Base-by-base conservation (phyloP, 2,113 vertebrate species). In the Stictonetta naevosa region DNA sequence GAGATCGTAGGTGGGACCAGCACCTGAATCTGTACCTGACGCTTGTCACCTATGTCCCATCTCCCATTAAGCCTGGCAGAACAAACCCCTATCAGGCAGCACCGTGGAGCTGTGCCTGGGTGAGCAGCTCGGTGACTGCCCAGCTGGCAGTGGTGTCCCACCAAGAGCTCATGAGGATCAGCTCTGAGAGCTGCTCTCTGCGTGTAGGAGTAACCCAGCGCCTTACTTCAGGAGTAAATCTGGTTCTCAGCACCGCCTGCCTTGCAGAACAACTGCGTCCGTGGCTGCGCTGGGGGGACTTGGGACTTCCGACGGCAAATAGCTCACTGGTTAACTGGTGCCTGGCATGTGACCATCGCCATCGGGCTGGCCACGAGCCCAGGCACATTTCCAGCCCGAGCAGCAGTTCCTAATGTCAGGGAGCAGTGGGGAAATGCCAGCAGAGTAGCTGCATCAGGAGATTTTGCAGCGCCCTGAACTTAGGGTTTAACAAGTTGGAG, bases 191-290 rank as follows among this genome's bases (percentile, higher is more conserved):
- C 48, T 56, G 34, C 5, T 31, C 79, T 4, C 0, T 16, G 2
- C 1, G 13, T 72, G 66, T 22, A 48, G 58, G 4, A 36, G 3
- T 13, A 67, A 48, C 53, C 33, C 15, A 0, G 1, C 1, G 15
- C 11, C 28, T 6, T n/a, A 56, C 38, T 29, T 25, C 1, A 58
- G 52, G 42, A 75, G 69, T 40, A 36, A 56, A 29, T 28, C 23
- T 2, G 2, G 12, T 28, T 69, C 76, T 13, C 19, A 8, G 9
- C 0, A 19, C 26, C 12, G 0, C 16, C 46, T 68, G 38, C 53
- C 29, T 34, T 42, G 20, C 48, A 18, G n/a, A 85, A 10, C 18
- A 25, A 1, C 31, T 8, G 3, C 2, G 28, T 29, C 14, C 0
- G 0, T 19, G 89, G 55, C 52, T 28, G 66, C 13, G 0, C 10